Evolutionary conservation across 2,888 invertebrate genomes (phyloP), one percentile per base, ranked within the genome.

Genomic region (Pollenia amentaria): DNA sequence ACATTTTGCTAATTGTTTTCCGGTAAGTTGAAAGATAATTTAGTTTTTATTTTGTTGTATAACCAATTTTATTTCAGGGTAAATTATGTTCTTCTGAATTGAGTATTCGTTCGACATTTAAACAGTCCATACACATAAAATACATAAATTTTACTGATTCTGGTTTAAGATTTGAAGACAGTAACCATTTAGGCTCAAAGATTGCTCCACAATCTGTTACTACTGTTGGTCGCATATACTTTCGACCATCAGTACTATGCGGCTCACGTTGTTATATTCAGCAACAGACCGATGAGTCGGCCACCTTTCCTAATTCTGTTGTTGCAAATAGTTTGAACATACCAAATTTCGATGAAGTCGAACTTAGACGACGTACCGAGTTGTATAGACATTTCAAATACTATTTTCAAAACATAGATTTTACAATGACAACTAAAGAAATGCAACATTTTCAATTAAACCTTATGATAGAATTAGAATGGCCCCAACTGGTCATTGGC

Each of bases 21-120:
- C 97, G 87, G 97, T 97, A 94, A 95, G 95, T 94, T 76, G 11
- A 9, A 16, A 6, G 0, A 46, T 14, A n/a, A 40, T 55, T 14
- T 44, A 14, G 16, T 12, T 44, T 12, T 42, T 1, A 14, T 0
- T 29, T 62, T 44, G 3, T 67, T 57, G n/a, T 11, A 7, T 48
- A 29, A 6, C 6, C 2, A 12, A 51, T 75, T 42, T 55, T 38
- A 69, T 89, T 89, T 16, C 72, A 97, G 97, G 97, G 96, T 88
- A 97, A 96, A 93, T 94, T 96, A 88, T 97, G 97, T 91, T 95
- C 95, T 70, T 95, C 96, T 90, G 96, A 96, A 89, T 94, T 99
- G 85, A 95, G 96, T 91, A 95, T 98, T 87, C 96, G 97, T 91
- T 98, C 97, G 90, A 96, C 96, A 7, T 98, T 98, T 94, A 94